Base-by-base conservation (phyloP, 1,140 invertebrate species). In the Araneus ventricosus region DNA sequence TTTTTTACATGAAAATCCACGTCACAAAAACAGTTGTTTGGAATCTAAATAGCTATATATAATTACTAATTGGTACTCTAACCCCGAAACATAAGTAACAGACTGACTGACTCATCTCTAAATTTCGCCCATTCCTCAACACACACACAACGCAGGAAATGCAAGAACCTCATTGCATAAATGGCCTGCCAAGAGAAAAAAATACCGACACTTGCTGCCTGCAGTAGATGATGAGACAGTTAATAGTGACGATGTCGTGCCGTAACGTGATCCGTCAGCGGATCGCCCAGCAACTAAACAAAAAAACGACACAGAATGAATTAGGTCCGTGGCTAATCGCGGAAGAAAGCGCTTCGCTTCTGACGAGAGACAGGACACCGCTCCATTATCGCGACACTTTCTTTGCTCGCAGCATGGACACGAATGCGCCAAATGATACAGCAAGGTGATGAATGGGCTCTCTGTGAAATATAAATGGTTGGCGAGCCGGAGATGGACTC, bases 281-380 rank as follows among this genome's bases (percentile, higher is more conserved):
- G 61, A 67, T 67, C 61, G 3, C 24, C 27, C 61, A 67, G 61
- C 7, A 67, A 67, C 24, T 27, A 67, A 67, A 67, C 61, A 67
- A 27, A 63, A 24, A 27, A n/a, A 27, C 3, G 61, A 67, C 24
- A 67, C 7, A 30, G n/a, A 67, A 67, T 27, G 61, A 67, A 67
- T 67, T 67, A 67, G 67, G 27, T 14, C 10, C 27, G 67, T 75
- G 67, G 67, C 30, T 75, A 75, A 75, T 75, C 67, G 67, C 67
- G 45, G 45, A 1, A 52, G 45, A 52, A 52, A 52, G 45, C 10
- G 45, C 17, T 52, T 14, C 2, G 45, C 27, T 30, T 75, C 67
- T 75, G 67, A 75, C 67, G 67, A 75, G 27, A 75, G 67, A 30
- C 67, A 75, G 61, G 61, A 67, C 61, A 67, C 61, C 61, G 27